phyloP scores from a whole-genome alignment of 1,140 invertebrate genomes.

The Monomorium pharaonis region DNA sequence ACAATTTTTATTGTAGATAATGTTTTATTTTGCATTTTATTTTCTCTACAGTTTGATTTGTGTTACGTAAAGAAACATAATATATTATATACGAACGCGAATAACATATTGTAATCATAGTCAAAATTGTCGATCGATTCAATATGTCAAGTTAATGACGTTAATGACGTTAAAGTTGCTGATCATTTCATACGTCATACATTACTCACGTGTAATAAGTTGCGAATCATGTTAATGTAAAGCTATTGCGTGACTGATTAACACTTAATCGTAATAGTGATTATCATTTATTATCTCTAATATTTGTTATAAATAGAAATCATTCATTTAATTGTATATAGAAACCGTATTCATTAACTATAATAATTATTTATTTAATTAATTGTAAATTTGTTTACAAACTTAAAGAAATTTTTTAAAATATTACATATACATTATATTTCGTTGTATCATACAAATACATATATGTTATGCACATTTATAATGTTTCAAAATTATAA shows the following conservation, averaged over 20 bases:
- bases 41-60: not conserved
- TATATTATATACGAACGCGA: not conserved
- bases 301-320: not conserved
- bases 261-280: not conserved
- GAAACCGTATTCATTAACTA: not conserved
- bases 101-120: not conserved
- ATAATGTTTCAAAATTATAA: not conserved
- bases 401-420: not conserved
- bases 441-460: not conserved
- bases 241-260: not conserved
- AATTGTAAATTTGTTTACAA: not conserved
- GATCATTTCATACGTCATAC: not conserved
- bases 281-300: not conserved
- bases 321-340: not conserved
- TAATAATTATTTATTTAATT: not conserved
- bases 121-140: not conserved
- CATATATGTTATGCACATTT: not conserved
- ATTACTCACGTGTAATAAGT: not conserved
- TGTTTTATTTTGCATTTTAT: not conserved
- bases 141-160: not conserved
- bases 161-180: slow-evolving; percentile 15
- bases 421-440: no score
- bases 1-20: no score
- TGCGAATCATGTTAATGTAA: not conserved
- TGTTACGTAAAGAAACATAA: not conserved